Evolutionary conservation across 1,140 invertebrate species (phyloP), one percentile per base, ranked within the genome.

Genomic region (Orius laevigatus): DNA sequence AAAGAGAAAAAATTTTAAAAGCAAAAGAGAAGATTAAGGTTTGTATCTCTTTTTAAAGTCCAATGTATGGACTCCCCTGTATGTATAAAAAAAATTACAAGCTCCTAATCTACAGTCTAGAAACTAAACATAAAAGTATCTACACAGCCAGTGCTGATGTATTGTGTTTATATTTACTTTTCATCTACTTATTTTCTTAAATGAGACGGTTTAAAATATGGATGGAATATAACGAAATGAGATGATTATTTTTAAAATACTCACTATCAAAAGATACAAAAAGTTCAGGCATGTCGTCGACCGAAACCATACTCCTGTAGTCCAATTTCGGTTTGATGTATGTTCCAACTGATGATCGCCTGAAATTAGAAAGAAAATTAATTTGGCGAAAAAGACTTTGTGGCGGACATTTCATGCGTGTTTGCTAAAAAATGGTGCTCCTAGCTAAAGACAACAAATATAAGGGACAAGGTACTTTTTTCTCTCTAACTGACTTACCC

Each of bases 251-350:
- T 38, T 6, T 36, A 25, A 46, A 46, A 44, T 55, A 82, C 88
- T 82, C 70, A 94, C 90, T 90, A 64, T 93, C 89, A 64, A 94
- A 84, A 44, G 86, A 86, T 48, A 84, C 84, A 69, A 95, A 93
- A 32, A 94, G 73, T 64, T 91, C 87, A 5, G 89, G 87, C 76
- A 87, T 91, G 60, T 94, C 90, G 54, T 93, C 89, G 49, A 91
- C 80, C 18, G 85, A 88, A 44, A 94, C 87, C 76, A 92, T 87
- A 60, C 84, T 89, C 56, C 84, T 76, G 58, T 90, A 90, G 62
- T 89, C 85, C 46, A 90, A 67, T 59, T 82, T 78, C 8, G 83
- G 81, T 35, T 59, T 70, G 74, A 50, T 76, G 73, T 56, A 81
- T 5, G 81, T 82, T 52, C 82, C 83, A 47, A 86, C 76, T 15